phyloP scores from a whole-genome alignment of 2,113 vertebrate species.

The Diphyllodes magnificus region DNA sequence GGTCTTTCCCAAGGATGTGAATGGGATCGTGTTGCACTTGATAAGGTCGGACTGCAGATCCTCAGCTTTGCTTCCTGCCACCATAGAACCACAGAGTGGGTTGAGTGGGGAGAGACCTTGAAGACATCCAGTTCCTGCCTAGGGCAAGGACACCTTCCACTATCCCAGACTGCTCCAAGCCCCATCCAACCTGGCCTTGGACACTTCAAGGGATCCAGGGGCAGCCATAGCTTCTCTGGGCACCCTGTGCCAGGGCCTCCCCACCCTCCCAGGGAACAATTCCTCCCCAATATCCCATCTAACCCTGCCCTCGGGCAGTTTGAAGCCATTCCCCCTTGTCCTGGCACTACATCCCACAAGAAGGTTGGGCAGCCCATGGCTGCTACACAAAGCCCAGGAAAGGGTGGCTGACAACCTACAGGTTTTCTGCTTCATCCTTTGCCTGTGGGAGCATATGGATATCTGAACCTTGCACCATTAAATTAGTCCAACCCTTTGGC shows the following conservation, averaged over 20 bases:
- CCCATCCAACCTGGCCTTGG: accelerated
- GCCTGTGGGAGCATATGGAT: neutral
- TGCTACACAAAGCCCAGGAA: neutral
- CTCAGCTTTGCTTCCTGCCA: neutral
- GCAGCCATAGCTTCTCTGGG: neutral
- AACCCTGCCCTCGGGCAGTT: neutral
- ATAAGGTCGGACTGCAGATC: neutral
- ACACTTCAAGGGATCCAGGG: neutral
- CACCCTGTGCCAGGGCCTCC: neutral
- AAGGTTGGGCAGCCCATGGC: neutral
- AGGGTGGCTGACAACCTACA: neutral
- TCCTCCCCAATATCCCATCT: neutral
- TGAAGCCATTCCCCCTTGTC: neutral
- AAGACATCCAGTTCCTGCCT: accelerated
- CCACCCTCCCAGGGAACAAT: neutral
- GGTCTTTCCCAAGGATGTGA: neutral
- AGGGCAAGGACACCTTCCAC: neutral
- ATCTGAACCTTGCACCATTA: neutral
- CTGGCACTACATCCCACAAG: neutral
- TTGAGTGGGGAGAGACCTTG: neutral
- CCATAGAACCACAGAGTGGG: neutral
- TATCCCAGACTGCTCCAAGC: accelerated
- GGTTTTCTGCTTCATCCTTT: neutral
- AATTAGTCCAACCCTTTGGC: neutral
- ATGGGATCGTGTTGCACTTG: accelerated